phyloP scores from a whole-genome alignment of 2,888 invertebrate genomes.

The Peribatodes rhomboidaria region DNA sequence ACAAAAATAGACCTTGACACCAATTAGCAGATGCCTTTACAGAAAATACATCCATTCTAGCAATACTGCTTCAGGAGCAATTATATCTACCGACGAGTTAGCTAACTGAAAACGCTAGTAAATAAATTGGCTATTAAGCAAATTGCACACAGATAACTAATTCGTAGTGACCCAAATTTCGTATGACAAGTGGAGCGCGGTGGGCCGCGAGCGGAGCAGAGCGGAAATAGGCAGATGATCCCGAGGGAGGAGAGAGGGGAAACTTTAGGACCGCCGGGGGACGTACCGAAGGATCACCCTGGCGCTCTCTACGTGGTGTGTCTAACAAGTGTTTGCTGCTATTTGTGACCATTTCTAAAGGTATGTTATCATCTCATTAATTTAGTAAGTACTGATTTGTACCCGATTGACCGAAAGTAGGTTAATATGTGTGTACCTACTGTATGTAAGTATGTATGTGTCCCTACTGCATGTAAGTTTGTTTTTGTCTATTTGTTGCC shows the following conservation, averaged over 20 bases:
- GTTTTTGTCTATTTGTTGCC: no score
- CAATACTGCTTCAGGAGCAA: slow-evolving; percentile 55
- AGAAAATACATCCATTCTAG: slow-evolving; percentile 42
- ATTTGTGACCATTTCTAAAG: slow-evolving; percentile 22
- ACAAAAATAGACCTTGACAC: slow-evolving; percentile 71
- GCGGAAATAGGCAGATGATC: slow-evolving; percentile 73
- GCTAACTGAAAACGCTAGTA: slow-evolving; percentile 52
- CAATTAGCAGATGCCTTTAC: slow-evolving; percentile 61
- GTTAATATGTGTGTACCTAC: no score
- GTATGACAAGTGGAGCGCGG: slow-evolving; percentile 67
- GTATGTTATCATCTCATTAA: background rate
- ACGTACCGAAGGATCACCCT: slow-evolving; percentile 51
- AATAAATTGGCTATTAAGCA: slow-evolving; percentile 62
- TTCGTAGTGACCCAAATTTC: slow-evolving; percentile 79
- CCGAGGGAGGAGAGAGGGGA: slow-evolving; percentile 63
- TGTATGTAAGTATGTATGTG: no score
- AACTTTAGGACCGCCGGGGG: slow-evolving; percentile 68
- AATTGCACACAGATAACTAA: slow-evolving; percentile 71
- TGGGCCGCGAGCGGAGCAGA: slow-evolving; percentile 54
- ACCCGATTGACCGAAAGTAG: background rate
- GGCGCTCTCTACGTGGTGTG: slow-evolving; percentile 46
- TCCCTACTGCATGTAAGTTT: no score
- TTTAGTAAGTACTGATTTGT: background rate
- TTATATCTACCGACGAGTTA: slow-evolving; percentile 49
- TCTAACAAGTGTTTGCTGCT: slow-evolving; percentile 47